Evolutionary conservation across 2,113 vertebrate species (phyloP).

Genomic region (Opisthocomus hoazin): DNA sequence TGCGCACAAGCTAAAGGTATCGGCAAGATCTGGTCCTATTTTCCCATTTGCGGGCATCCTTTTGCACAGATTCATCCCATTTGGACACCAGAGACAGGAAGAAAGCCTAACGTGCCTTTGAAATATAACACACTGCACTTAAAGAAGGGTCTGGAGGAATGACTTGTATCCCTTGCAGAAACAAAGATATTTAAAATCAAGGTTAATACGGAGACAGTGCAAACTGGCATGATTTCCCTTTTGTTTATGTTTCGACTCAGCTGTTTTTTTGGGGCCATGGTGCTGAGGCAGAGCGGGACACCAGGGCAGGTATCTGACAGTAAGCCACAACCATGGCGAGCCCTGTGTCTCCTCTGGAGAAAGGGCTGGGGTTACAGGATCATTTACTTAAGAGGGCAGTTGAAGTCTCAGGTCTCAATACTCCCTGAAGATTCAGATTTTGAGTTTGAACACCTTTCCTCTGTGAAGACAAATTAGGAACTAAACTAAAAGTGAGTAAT

Average conservation of each 20-base stretch:
- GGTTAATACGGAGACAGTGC: background rate
- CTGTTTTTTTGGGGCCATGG: fast-evolving
- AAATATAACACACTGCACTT: background rate
- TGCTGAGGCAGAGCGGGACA: background rate
- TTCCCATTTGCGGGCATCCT: background rate
- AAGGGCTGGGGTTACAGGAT: background rate
- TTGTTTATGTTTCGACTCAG: background rate
- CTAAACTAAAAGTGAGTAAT: background rate
- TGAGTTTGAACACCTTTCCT: background rate
- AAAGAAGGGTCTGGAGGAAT: background rate
- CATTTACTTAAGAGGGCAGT: background rate
- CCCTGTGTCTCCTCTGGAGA: background rate
- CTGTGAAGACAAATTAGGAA: background rate
- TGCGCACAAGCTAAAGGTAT: background rate
- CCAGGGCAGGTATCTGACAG: background rate
- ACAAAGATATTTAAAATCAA: background rate
- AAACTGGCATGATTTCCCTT: background rate
- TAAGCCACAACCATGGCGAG: background rate
- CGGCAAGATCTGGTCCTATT: background rate
- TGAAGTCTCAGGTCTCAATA: background rate
- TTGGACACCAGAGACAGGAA: background rate
- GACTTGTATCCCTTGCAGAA: background rate
- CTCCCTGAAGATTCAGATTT: background rate
- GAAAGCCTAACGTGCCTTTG: background rate
- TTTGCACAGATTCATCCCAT: background rate